Conservation (phyloP, 2,113 vertebrate species). For the Cephalopholis sonnerati region DNA sequence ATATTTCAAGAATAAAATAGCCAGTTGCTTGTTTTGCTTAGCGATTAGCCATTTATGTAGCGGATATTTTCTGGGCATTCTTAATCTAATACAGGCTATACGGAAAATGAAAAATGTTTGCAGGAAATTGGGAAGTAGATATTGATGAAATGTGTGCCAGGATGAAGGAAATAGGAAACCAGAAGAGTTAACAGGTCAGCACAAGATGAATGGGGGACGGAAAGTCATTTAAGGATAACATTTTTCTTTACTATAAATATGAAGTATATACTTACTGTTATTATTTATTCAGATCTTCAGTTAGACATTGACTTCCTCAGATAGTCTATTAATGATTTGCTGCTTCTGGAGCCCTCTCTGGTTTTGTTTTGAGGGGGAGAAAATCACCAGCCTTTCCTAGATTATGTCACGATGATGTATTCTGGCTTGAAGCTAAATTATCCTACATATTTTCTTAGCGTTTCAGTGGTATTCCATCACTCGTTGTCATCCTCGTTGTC, state of each 20-base stretch:
- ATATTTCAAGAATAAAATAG: constrained; percentile 8
- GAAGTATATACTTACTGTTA: neutral
- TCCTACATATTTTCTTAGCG: constrained; percentile 50
- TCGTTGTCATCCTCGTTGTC: constrained; percentile 47
- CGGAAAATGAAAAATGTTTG: constrained; percentile 35
- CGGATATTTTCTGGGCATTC: neutral
- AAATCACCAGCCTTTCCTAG: constrained; percentile 50
- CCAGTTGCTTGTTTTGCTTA: constrained; percentile 1
- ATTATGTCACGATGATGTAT: constrained; percentile 64
- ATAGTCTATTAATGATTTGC: constrained; percentile 23
- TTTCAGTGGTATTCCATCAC: constrained; percentile 42
- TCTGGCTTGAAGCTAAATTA: constrained; percentile 62
- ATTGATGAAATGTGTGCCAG: constrained; percentile 19
- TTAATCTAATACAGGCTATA: neutral
- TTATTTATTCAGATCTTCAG: constrained; percentile 15
- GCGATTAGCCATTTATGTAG: neutral
- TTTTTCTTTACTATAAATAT: neutral
- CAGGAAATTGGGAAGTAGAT: constrained; percentile 33
- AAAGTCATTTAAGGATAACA: neutral
- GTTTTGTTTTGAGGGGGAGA: constrained; percentile 20
- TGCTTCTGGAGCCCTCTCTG: neutral
- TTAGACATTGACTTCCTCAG: neutral
- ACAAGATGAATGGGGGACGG: constrained; percentile 17
- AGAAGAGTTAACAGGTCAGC: neutral
- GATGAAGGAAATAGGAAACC: constrained; percentile 5